Conservation (phyloP, 2,797 vertebrate species). For the Streptopelia turtur region DNA sequence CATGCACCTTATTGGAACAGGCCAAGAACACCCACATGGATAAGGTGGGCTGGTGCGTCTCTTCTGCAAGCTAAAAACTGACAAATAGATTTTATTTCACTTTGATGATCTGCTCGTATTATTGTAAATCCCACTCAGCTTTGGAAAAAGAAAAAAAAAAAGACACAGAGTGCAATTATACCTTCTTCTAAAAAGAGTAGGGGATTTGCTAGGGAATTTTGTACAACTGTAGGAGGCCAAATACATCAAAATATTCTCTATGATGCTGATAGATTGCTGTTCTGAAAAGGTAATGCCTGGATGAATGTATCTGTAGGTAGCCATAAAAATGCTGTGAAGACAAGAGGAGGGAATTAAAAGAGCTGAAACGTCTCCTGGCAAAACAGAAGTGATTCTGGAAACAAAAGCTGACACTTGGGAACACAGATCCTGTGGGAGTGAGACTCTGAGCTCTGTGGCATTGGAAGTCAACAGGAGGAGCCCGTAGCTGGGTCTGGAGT, state of each 20-base stretch:
- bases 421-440: background rate
- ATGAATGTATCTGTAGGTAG: background rate
- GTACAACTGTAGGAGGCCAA: slow-evolving; percentile 45
- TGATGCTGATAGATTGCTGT: slow-evolving; percentile 2
- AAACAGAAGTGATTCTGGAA: slow-evolving; percentile 13
- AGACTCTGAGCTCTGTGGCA: background rate
- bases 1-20: slow-evolving; percentile 67
- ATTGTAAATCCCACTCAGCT: slow-evolving; percentile 60
- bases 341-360: background rate
- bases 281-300: background rate
- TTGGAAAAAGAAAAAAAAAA: slow-evolving; percentile 6
- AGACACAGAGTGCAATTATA: slow-evolving; percentile 1
- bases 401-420: background rate
- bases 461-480: background rate
- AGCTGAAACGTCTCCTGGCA: background rate
- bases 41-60: slow-evolving; percentile 69
- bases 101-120: slow-evolving; percentile 55
- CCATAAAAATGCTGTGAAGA: slow-evolving; percentile 17
- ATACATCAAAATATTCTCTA: slow-evolving; percentile 28
- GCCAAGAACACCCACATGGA: slow-evolving; percentile 74
- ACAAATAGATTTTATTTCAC: slow-evolving; percentile 73
- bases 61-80: slow-evolving; percentile 50
- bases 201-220: slow-evolving; percentile 52
- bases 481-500: background rate
- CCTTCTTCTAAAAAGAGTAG: slow-evolving; percentile 35